Conservation (phyloP, 2,888 invertebrate species). For the Tetramorium bicarinatum region DNA sequence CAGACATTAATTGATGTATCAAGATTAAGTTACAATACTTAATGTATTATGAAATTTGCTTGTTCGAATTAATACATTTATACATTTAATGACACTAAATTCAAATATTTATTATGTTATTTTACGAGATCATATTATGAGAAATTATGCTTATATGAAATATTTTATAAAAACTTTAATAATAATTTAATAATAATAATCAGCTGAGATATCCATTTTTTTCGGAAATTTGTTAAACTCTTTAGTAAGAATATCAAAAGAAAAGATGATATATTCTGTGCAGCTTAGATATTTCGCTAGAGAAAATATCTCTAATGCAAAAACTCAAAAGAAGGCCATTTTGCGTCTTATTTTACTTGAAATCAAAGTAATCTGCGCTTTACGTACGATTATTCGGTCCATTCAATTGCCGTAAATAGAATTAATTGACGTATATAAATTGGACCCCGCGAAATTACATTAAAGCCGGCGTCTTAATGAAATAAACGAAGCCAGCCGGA, state of each 20-base stretch:
- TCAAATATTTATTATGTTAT: not conserved
- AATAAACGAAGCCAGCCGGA: constrained; percentile 42
- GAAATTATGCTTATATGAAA: constrained; percentile 1
- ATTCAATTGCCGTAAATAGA: constrained; percentile 13
- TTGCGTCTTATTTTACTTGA: not conserved
- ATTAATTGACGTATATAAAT: constrained; percentile 43
- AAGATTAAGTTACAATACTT: constrained; percentile 20
- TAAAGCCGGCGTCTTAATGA: constrained; percentile 38
- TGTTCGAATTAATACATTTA: not conserved
- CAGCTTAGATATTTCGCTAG: not conserved
- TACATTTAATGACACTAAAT: not conserved
- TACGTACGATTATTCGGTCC: not conserved
- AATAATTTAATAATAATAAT: no score
- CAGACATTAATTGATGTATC: constrained; percentile 40
- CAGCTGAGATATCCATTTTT: not conserved
- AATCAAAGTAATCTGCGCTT: not conserved
- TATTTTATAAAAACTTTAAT: constrained; percentile 1
- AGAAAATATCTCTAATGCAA: not conserved
- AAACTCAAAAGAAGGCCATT: not conserved
- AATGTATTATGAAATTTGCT: constrained; percentile 24
- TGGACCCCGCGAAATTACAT: constrained; percentile 29
- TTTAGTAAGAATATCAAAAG: not conserved
- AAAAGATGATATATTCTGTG: not conserved
- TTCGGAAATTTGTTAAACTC: not conserved
- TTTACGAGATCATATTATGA: not conserved